These are phyloP conservation scores for Hypanus sabinus DNA, from an alignment of 2,113 vertebrate species.

Conservation along the genomic window DNA sequence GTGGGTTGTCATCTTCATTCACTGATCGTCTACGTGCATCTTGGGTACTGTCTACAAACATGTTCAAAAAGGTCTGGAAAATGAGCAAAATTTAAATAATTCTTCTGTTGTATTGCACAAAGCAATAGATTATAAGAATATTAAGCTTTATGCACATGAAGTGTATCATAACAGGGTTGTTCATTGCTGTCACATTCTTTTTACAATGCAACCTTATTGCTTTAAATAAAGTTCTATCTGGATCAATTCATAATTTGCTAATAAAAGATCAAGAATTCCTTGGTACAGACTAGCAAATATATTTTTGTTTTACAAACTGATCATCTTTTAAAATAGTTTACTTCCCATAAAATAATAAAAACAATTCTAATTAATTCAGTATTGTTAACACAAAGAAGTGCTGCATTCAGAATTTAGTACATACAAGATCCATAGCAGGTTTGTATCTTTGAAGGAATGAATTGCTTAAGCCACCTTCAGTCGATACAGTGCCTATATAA, in stretches of 20 bases:
- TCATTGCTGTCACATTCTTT: not conserved
- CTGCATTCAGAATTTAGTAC: not conserved
- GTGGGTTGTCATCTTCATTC: constrained; percentile 95
- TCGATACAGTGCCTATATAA: too few relatives aligned
- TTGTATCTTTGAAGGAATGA: not conserved
- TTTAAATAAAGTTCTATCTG: not conserved
- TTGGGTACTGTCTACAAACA: constrained; percentile 98
- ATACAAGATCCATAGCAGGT: not conserved
- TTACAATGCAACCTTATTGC: not conserved
- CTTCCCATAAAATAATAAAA: not conserved
- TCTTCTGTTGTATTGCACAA: not conserved
- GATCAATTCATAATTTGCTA: not conserved
- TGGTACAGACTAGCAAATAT: not conserved
- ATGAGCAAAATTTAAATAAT: not conserved
- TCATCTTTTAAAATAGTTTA: not conserved
- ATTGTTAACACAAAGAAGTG: not conserved
- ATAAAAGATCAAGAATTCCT: not conserved
- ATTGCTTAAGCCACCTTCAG: not conserved
- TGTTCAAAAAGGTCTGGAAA: constrained; percentile 87
- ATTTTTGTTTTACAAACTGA: not conserved
- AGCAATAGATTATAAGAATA: not conserved
- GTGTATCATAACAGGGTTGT: too few relatives aligned
- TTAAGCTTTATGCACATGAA: not conserved
- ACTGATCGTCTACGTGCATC: constrained; percentile 89
- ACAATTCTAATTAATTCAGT: not conserved